Conservation (phyloP, 2,113 vertebrate species). For the Osmerus eperlanus region DNA sequence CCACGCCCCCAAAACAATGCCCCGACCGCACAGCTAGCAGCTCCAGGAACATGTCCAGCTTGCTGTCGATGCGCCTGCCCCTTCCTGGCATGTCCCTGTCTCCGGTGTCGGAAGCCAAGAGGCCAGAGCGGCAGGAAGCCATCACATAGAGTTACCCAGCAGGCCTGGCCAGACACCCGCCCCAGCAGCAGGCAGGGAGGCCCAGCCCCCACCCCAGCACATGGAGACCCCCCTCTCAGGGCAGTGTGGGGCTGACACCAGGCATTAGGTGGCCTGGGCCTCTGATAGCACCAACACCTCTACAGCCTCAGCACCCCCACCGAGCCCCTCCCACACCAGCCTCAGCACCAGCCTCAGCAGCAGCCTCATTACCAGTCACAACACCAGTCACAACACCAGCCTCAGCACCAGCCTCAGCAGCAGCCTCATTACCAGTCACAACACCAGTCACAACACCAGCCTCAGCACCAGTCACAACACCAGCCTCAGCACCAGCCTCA, state of each 20-base stretch:
- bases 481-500: no score
- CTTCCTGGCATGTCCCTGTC: constrained; percentile 36
- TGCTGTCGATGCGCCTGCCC: background rate
- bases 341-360: constrained; percentile 7
- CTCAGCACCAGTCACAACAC: no score
- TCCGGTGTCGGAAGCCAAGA: constrained; percentile 33
- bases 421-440: no score
- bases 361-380: background rate
- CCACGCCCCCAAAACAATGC: no score
- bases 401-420: no score
- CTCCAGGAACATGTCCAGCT: constrained; percentile 34
- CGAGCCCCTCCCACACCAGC: constrained; percentile 19
- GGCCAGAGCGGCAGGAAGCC: constrained; percentile 67
- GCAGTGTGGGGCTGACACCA: constrained; percentile 69
- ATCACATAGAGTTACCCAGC: constrained; percentile 70
- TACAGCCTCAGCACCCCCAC: constrained; percentile 18
- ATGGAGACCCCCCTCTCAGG: constrained; percentile 58
- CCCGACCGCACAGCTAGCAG: constrained; percentile 11
- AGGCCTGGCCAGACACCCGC: constrained; percentile 49
- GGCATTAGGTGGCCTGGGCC: constrained; percentile 56
- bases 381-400: no score
- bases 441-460: no score
- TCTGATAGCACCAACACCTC: constrained; percentile 62
- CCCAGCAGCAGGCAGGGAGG: background rate
- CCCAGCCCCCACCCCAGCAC: constrained; percentile 48